Percentiles rank a stretch among this genome's conserved stretches.
Conservation (phyloP, 2,888 invertebrate species). For the Coremacera marginata region DNA sequence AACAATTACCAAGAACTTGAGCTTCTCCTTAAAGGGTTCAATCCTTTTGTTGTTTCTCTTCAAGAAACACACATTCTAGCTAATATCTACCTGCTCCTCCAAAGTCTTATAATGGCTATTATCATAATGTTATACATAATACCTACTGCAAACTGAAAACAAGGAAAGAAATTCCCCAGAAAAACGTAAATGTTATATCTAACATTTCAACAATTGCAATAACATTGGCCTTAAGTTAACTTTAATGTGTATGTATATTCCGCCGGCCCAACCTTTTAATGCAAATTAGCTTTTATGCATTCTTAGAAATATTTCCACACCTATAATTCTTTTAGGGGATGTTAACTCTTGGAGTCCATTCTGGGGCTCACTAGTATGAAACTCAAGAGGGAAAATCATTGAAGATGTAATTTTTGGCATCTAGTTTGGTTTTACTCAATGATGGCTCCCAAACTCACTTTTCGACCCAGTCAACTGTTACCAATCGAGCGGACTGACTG, state of each 20-base stretch:
- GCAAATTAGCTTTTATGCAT: not conserved
- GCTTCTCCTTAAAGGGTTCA: not conserved
- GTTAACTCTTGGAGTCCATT: not conserved
- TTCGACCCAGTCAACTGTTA: not conserved
- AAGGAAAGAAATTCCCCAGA: not conserved
- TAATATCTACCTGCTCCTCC: not conserved
- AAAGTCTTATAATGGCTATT: not conserved
- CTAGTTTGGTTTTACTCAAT: not conserved
- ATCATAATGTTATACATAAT: not conserved
- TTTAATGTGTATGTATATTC: slow-evolving; percentile 1
- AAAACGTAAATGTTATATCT: not conserved
- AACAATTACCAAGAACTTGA: not conserved
- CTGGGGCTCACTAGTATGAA: not conserved
- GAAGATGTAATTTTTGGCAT: no score
- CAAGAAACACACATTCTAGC: not conserved
- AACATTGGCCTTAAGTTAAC: slow-evolving; percentile 11
- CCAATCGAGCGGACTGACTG: not conserved
- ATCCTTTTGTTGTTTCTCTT: not conserved
- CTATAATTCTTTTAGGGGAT: not conserved
- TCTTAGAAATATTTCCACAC: not conserved
- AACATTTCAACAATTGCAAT: not conserved
- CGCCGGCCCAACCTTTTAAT: not conserved
- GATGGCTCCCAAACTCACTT: not conserved
- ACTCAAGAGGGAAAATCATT: no score
- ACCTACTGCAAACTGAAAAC: not conserved